These are phyloP conservation scores for Pseudomyrmex sp. DNA, from an alignment of 1,140 invertebrate species.

Conservation along the genomic window DNA sequence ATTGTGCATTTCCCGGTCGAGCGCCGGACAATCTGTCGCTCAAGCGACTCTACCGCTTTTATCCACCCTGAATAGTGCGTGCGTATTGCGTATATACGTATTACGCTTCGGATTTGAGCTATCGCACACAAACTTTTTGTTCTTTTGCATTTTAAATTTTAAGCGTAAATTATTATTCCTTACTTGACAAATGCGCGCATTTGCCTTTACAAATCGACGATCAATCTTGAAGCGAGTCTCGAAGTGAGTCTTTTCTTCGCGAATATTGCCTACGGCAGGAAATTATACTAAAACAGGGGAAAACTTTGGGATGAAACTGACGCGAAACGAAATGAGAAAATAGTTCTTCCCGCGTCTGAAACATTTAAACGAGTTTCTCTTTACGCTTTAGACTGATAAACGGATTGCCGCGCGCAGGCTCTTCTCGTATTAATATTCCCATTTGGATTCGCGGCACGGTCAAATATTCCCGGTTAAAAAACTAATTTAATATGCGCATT, in stretches of 20 bases:
- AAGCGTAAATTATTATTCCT: not conserved
- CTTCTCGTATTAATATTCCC: conserved; percentile 4
- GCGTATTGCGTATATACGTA: not conserved
- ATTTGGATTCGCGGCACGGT: not conserved
- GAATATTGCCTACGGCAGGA: not conserved
- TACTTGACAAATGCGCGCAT: too few relatives aligned
- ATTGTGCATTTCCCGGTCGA: conserved; percentile 22
- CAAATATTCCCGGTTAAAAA: not conserved
- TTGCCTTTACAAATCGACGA: not conserved
- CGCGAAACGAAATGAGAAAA: conserved; percentile 15
- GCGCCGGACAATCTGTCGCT: conserved; percentile 9
- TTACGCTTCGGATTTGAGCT: not conserved
- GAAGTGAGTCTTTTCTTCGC: not conserved
- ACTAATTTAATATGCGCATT: not conserved
- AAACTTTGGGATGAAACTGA: conserved; percentile 24
- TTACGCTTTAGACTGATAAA: conserved; percentile 13
- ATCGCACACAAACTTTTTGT: not conserved
- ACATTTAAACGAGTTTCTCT: conserved; percentile 1
- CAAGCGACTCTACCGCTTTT: conserved; percentile 36
- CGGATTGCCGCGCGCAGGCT: not conserved
- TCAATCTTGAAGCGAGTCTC: not conserved
- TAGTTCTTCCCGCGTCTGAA: not conserved
- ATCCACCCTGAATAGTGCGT: conserved; percentile 11
- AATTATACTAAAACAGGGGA: conserved; percentile 18
- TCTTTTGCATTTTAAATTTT: not conserved